These are phyloP conservation scores for Heliconius himera DNA, from an alignment of 1,140 invertebrate genomes.

Conservation along the genomic window DNA sequence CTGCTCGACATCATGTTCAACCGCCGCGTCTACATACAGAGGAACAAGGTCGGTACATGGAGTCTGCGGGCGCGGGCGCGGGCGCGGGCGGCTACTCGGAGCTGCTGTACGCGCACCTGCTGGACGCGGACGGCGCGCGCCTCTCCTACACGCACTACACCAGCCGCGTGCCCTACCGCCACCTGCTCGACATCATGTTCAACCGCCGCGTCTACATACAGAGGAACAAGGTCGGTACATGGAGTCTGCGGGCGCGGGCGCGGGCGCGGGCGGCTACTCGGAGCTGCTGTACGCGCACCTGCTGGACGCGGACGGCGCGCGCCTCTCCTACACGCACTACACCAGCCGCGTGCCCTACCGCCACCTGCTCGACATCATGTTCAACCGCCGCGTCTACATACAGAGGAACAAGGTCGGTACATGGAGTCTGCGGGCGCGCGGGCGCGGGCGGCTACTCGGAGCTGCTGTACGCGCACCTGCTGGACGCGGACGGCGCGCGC, in stretches of 20 bases:
- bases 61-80: neutral
- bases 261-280: conserved; percentile 81
- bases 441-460: conserved; percentile 84
- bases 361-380: conserved; percentile 88
- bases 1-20: conserved; percentile 90
- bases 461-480: conserved; percentile 89
- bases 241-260: neutral
- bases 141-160: conserved; percentile 91
- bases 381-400: conserved; percentile 89
- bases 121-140: conserved; percentile 88
- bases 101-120: conserved; percentile 89
- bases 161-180: conserved; percentile 85
- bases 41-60: conserved; percentile 83
- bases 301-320: conserved; percentile 87
- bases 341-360: conserved; percentile 86
- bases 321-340: conserved; percentile 91
- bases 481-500: conserved; percentile 88
- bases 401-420: conserved; percentile 85
- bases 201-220: conserved; percentile 89
- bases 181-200: conserved; percentile 89
- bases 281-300: conserved; percentile 91
- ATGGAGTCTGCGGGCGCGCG: neutral
- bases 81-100: conserved; percentile 84
- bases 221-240: conserved; percentile 83
- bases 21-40: conserved; percentile 87